phyloP scores from a whole-genome alignment of 2,113 vertebrate genomes.

The Eurypyga helias region DNA sequence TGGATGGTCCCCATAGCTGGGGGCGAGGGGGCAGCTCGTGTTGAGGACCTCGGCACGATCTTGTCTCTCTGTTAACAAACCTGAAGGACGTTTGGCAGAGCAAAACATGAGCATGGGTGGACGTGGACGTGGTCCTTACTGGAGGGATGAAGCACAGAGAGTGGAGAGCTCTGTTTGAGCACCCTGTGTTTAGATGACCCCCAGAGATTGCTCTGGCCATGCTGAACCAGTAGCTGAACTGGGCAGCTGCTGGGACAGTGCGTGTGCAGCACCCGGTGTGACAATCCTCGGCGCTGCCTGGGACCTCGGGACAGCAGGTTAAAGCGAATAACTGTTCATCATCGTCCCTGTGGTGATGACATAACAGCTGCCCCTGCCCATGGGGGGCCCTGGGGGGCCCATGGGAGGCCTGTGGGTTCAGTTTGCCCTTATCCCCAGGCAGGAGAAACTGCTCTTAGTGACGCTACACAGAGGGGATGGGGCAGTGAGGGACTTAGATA shows the following conservation, averaged over 20 bases:
- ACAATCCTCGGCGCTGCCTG: not conserved
- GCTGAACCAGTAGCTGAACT: not conserved
- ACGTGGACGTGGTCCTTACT: not conserved
- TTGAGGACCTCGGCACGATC: not conserved
- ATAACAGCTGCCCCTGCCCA: not conserved
- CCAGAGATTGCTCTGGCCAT: not conserved
- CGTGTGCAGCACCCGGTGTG: not conserved
- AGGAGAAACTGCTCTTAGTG: rapidly evolving
- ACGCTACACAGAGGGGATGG: not conserved
- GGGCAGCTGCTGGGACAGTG: not conserved
- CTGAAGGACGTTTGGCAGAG: not conserved
- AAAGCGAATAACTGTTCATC: not conserved
- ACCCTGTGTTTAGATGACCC: not conserved
- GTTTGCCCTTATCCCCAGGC: not conserved
- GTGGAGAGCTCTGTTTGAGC: not conserved
- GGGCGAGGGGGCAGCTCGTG: rapidly evolving
- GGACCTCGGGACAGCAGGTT: not conserved
- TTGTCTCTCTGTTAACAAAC: rapidly evolving
- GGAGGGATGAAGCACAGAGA: not conserved
- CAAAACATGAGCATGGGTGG: not conserved
- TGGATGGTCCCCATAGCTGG: rapidly evolving
- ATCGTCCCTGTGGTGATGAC: too few relatives aligned
- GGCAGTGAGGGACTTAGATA: not conserved
- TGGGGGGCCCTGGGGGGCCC: too few relatives aligned
- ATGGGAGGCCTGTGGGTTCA: rapidly evolving